These are phyloP conservation scores for Argyresthia albistria DNA, from an alignment of 2,888 invertebrate species.

Conservation along the genomic window DNA sequence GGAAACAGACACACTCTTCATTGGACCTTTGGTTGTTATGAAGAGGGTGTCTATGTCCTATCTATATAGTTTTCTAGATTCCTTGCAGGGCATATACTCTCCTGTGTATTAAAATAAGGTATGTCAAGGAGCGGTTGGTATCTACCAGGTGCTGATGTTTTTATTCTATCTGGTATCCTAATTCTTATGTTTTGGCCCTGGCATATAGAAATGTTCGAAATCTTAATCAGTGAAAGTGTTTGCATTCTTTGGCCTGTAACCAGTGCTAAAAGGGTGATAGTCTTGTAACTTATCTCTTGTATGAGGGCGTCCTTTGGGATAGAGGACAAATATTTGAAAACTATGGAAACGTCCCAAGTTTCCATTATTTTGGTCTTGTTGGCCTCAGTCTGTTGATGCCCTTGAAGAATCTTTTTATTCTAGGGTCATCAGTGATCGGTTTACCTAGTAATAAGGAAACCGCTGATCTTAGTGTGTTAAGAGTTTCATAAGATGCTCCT, in stretches of 20 bases:
- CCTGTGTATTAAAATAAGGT: too few relatives aligned
- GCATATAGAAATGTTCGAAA: too few relatives aligned
- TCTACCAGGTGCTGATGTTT: too few relatives aligned
- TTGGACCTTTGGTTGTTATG: too few relatives aligned
- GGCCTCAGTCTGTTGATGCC: conserved; percentile 2
- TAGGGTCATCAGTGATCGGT: background rate
- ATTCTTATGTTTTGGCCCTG: too few relatives aligned
- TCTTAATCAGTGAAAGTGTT: background rate
- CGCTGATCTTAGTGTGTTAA: conserved; percentile 5
- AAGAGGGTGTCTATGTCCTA: too few relatives aligned
- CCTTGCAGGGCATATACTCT: too few relatives aligned
- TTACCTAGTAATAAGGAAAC: conserved; percentile 4
- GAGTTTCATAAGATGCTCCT: conserved; percentile 1
- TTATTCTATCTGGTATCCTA: too few relatives aligned
- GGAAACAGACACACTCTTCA: too few relatives aligned
- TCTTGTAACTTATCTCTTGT: background rate
- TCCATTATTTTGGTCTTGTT: background rate
- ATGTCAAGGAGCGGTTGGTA: too few relatives aligned
- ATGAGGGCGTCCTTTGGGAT: background rate
- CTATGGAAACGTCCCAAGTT: conserved; percentile 1
- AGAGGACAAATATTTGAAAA: background rate
- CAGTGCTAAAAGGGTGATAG: background rate
- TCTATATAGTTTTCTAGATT: too few relatives aligned
- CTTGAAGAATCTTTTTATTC: conserved; percentile 4
- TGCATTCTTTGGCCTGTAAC: background rate